Evolutionary conservation across 2,797 vertebrate species (phyloP).

Genomic region (Discoglossus pictus): DNA sequence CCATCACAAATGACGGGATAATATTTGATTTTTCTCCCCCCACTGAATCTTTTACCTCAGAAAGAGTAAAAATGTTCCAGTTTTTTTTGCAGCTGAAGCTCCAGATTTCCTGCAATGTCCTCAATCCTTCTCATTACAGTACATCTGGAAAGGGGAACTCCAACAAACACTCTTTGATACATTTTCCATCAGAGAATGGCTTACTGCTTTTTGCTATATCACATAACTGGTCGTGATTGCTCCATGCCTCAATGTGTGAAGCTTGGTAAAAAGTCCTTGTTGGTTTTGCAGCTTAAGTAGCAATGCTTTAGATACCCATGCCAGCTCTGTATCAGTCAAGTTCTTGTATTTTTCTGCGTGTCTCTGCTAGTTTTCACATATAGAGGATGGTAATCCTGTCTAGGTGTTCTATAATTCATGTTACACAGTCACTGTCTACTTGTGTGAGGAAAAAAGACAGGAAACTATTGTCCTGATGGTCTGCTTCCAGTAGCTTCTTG

Average conservation of each 20-base stretch:
- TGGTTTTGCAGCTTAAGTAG: neutral
- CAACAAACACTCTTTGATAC: slow-evolving; percentile 10
- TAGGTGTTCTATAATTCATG: too few species aligned
- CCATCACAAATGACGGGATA: too few species aligned
- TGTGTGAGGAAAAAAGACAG: too few species aligned
- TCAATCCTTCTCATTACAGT: neutral
- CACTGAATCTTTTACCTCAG: too few species aligned
- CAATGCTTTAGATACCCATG: neutral
- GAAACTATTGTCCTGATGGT: too few species aligned
- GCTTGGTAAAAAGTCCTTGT: slow-evolving; percentile 4
- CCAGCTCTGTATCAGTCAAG: neutral
- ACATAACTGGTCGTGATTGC: neutral
- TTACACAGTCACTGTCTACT: too few species aligned
- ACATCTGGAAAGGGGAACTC: neutral
- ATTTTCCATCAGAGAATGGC: slow-evolving; percentile 1
- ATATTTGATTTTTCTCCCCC: too few species aligned
- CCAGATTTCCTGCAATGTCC: neutral
- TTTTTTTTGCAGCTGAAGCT: slow-evolving; percentile 1
- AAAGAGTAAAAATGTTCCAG: neutral
- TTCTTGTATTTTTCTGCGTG: slow-evolving; percentile 1
- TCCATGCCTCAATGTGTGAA: neutral
- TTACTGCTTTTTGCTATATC: slow-evolving; percentile 1
- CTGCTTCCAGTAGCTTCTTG: too few species aligned
- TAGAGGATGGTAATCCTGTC: too few species aligned
- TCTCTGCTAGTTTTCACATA: too few species aligned